Evolutionary conservation across 2,888 invertebrate genomes (phyloP).

Genomic region (Drepana falcataria): DNA sequence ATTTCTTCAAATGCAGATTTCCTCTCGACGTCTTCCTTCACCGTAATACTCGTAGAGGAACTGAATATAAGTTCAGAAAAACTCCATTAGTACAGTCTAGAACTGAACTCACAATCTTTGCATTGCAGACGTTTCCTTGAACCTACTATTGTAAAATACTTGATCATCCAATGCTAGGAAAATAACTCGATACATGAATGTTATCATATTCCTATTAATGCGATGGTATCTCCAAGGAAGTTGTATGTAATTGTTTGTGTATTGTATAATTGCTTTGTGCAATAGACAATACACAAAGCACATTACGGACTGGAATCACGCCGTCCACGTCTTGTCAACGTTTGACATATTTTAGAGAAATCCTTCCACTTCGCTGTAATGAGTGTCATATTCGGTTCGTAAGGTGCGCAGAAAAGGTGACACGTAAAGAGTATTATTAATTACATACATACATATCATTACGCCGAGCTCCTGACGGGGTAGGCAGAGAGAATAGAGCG

Average conservation of each 20-base stretch:
- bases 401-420: conserved; percentile 36
- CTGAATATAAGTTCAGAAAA: no score
- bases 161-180: background rate
- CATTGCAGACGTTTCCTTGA: background rate
- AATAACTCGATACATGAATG: background rate
- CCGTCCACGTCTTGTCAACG: conserved; percentile 34
- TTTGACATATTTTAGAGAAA: conserved; percentile 78
- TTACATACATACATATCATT: no score
- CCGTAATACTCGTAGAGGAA: no score
- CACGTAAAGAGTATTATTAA: no score
- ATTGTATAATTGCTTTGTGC: conserved; percentile 1
- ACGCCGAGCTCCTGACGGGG: no score
- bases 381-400: conserved; percentile 70
- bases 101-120: no score
- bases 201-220: background rate
- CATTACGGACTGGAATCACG: conserved; percentile 37
- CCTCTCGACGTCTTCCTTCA: no score
- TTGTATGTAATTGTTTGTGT: conserved; percentile 4
- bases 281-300: conserved; percentile 23
- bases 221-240: background rate
- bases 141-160: background rate
- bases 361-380: conserved; percentile 67
- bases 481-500: no score
- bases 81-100: no score
- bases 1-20: no score